Conservation (phyloP, 2,797 vertebrate genomes). For the Coregonus sp. region DNA sequence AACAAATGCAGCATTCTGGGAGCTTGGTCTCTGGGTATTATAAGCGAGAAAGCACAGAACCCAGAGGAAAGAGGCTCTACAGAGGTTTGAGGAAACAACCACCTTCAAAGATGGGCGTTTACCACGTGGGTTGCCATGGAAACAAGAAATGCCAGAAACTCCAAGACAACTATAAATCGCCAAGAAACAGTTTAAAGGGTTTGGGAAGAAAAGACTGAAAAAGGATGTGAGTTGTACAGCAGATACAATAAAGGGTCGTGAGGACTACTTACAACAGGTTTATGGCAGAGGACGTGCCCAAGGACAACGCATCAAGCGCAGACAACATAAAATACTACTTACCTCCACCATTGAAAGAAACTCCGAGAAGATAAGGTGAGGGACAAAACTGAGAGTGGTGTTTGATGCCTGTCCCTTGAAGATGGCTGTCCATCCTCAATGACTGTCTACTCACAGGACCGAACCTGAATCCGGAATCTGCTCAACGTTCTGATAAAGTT, state of each 20-base stretch:
- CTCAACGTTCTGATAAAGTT: slow-evolving; percentile 27
- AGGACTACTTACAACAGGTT: slow-evolving; percentile 5
- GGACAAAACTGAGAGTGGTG: slow-evolving; percentile 24
- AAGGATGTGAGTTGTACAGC: background rate
- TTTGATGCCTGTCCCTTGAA: slow-evolving; percentile 37
- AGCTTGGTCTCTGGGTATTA: too few relatives aligned
- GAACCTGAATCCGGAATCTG: slow-evolving; percentile 34
- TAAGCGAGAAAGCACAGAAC: background rate
- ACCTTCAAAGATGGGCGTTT: slow-evolving; percentile 3
- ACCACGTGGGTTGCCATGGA: slow-evolving; percentile 20
- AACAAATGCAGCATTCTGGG: too few relatives aligned
- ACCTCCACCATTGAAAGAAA: slow-evolving; percentile 25
- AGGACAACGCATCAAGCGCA: too few relatives aligned
- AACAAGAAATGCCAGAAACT: background rate
- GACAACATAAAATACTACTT: too few relatives aligned
- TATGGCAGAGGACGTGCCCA: slow-evolving; percentile 5
- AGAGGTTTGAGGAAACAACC: slow-evolving; percentile 13
- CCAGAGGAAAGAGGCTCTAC: slow-evolving; percentile 18
- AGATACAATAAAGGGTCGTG: background rate
- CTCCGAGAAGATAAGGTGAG: slow-evolving; percentile 18
- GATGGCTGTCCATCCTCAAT: slow-evolving; percentile 20
- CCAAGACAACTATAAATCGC: slow-evolving; percentile 14
- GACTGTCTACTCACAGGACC: slow-evolving; percentile 25
- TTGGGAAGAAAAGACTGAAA: slow-evolving; percentile 15
- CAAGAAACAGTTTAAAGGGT: background rate